Percentiles rank a stretch among this genome's conserved stretches.
phyloP scores from a whole-genome alignment of 2,888 invertebrate genomes.

The Orthonevra nobilis region DNA sequence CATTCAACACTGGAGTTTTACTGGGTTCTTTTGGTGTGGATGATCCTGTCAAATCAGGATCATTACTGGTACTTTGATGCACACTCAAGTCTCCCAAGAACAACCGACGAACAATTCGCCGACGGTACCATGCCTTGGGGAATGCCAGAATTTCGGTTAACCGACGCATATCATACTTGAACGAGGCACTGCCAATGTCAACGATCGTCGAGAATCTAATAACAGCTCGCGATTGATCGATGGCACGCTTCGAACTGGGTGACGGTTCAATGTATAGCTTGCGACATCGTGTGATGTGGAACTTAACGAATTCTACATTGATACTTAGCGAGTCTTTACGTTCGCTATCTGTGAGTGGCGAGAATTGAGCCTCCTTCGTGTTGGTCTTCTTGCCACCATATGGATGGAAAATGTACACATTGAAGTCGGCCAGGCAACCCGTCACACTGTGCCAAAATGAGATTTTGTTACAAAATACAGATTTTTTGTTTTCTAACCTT shows the following conservation, averaged over 20 bases:
- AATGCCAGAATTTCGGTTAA: constrained; percentile 98
- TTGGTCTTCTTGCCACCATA: constrained; percentile 95
- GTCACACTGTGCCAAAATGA: constrained; percentile 96
- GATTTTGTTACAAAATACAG: no score
- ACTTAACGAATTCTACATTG: constrained; percentile 98
- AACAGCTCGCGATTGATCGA: constrained; percentile 90
- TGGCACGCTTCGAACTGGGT: constrained; percentile 77
- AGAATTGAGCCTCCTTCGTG: constrained; percentile 90
- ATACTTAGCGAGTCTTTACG: constrained; percentile 97
- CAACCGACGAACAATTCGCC: constrained; percentile 94
- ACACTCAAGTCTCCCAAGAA: constrained; percentile 96
- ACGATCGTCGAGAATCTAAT: constrained; percentile 96
- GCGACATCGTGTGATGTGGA: constrained; percentile 94
- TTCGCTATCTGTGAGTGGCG: constrained; percentile 92
- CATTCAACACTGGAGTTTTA: constrained; percentile 72
- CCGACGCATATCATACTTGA: constrained; percentile 99
- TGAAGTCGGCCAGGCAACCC: constrained; percentile 97
- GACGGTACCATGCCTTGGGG: constrained; percentile 98
- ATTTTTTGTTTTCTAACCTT: not conserved
- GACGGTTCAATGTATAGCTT: constrained; percentile 89
- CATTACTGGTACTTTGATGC: constrained; percentile 74
- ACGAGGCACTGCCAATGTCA: constrained; percentile 96
- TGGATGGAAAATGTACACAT: constrained; percentile 98
- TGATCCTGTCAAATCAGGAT: constrained; percentile 73
- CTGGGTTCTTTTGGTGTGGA: constrained; percentile 73